A percentile compares a stretch with the other conserved stretches of the same genome.
Evolutionary conservation across 2,797 vertebrate genomes (phyloP).

Genomic region (Triplophysa bombifrons): DNA sequence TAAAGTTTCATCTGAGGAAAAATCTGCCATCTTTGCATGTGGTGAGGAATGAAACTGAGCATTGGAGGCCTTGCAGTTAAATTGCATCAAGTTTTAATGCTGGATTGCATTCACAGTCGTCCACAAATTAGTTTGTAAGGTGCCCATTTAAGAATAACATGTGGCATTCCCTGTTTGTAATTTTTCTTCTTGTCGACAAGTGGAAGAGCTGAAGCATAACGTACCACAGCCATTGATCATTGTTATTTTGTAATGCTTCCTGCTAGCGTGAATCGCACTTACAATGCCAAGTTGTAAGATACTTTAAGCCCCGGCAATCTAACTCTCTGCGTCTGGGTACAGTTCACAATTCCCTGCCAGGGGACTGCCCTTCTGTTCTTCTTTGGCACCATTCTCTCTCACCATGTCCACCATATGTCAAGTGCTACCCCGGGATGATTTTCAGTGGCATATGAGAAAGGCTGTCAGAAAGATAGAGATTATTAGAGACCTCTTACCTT

Average conservation of each 20-base stretch:
- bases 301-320: constrained; percentile 24
- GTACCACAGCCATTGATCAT: constrained; percentile 17
- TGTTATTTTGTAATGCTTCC: neutral
- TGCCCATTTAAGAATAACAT: constrained; percentile 17
- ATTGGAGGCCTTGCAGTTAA: neutral
- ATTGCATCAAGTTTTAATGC: neutral
- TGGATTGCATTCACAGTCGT: neutral
- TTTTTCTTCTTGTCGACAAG: neutral
- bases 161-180: neutral
- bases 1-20: neutral
- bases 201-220: constrained; percentile 2
- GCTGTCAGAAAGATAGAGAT: neutral
- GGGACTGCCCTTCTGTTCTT: constrained; percentile 54
- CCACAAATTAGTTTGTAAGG: constrained; percentile 5
- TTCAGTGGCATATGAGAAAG: constrained; percentile 30
- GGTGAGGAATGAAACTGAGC: neutral
- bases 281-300: constrained; percentile 23
- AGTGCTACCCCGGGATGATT: constrained; percentile 45
- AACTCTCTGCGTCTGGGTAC: constrained; percentile 31
- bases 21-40: neutral
- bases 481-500: constrained; percentile 5
- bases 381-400: constrained; percentile 41
- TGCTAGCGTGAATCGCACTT: constrained; percentile 5
- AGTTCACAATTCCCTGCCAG: constrained; percentile 36
- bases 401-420: constrained; percentile 62